Base-by-base conservation (phyloP, 1,140 invertebrate genomes). In the Drosophila kikkawai region DNA sequence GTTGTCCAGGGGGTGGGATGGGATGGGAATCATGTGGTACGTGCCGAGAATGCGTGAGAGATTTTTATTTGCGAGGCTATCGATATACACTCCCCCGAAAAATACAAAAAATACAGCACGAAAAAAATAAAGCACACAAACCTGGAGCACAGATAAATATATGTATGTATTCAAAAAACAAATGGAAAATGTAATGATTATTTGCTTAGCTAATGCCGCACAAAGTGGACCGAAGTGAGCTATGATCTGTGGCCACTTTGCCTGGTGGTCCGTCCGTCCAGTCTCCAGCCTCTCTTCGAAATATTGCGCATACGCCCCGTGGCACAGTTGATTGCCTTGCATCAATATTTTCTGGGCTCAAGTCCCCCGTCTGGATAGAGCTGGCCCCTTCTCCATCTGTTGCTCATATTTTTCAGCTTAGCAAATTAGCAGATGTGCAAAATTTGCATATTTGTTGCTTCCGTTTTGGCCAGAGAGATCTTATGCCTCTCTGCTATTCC, bases 111-210 rank as follows among this genome's bases (percentile, higher is more conserved):
- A 41, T 32, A 45, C 13, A 39, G 34, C 13, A 44, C 7, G 19
- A 48, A 56, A 51, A 48, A 56, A 51, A 56, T 57, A 63, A 64
- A 17, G 48, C 47, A 68, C 15, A 42, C 50, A 51, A 32, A 29
- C 66, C 50, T 51, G 50, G 50, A 34, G 32, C 58, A 47, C 63
- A 36, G 47, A 55, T 26, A 42, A 29, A 42, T 50, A 67, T n/a
- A 67, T 32, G 22, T 65, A 34, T 65, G 37, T 70, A 68, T 68
- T 70, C 48, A 68, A 84, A 84, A 84, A 86, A 86, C 82, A 86
- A 86, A 86, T 88, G 85, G 85, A 88, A 90, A 88, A 88, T 90
- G 85, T 90, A 88, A 88, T 88, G 85, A 88, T 88, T 88, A 88
- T 88, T 90, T 90, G 85, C 78, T 90, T 90, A 88, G 85, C 85